phyloP scores from a whole-genome alignment of 2,888 invertebrate genomes.

The Idaea dimidiata region DNA sequence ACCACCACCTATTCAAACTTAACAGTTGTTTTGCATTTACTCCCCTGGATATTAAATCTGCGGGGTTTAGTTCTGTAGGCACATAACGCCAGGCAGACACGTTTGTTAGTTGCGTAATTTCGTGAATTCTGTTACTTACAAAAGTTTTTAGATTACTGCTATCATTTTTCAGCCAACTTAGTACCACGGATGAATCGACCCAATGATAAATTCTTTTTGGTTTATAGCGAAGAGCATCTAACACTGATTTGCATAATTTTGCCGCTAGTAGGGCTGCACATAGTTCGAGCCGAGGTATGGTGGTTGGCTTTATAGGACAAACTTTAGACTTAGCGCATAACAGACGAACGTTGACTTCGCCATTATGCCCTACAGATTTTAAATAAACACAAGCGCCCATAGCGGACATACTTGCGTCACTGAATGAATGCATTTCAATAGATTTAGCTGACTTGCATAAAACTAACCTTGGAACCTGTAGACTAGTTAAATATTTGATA shows the following conservation, averaged over 20 bases:
- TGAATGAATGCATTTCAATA: slow-evolving; percentile 3
- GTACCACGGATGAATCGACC: too few species aligned
- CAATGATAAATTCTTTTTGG: too few species aligned
- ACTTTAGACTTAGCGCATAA: slow-evolving; percentile 28
- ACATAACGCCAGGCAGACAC: too few species aligned
- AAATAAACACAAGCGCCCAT: slow-evolving; percentile 9
- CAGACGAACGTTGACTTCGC: slow-evolving; percentile 13
- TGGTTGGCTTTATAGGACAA: slow-evolving; percentile 23
- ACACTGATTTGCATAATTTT: not conserved
- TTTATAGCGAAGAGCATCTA: too few species aligned
- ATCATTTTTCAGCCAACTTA: too few species aligned
- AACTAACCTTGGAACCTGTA: not conserved
- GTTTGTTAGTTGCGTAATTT: too few species aligned
- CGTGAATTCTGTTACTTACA: too few species aligned
- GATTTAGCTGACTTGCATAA: not conserved
- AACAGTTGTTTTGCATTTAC: too few species aligned
- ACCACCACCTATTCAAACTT: too few species aligned
- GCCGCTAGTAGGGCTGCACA: slow-evolving; percentile 23
- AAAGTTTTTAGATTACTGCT: too few species aligned
- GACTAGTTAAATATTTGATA: not conserved
- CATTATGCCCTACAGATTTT: not conserved
- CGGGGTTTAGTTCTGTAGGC: too few species aligned
- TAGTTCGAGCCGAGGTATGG: slow-evolving; percentile 29
- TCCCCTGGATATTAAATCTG: too few species aligned
- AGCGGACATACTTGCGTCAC: slow-evolving; percentile 8